These are phyloP conservation scores for Hofmannophila pseudospretella DNA, from an alignment of 2,888 invertebrate species.

Conservation along the genomic window DNA sequence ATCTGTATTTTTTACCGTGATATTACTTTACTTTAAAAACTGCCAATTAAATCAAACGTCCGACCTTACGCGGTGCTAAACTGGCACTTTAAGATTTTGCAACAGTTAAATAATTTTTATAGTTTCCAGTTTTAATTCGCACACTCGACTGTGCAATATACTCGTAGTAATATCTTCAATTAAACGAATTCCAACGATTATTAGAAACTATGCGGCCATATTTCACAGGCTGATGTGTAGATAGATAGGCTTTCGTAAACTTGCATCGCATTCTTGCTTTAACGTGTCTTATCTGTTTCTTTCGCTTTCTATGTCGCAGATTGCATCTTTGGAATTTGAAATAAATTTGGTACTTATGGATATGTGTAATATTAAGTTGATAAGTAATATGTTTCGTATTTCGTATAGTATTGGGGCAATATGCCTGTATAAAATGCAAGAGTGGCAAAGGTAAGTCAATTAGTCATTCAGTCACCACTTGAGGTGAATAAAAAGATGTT, in stretches of 20 bases:
- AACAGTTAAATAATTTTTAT: no score
- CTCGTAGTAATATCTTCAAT: not conserved
- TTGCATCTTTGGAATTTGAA: constrained; percentile 16
- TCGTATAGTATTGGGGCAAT: constrained; percentile 38
- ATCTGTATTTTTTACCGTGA: no score
- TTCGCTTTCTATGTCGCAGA: constrained; percentile 9
- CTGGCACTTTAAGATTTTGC: no score
- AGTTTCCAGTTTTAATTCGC: not conserved
- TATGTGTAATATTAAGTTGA: no score
- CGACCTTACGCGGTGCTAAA: no score
- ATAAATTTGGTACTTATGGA: constrained; percentile 1
- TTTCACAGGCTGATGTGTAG: constrained; percentile 7
- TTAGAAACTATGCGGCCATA: constrained; percentile 1
- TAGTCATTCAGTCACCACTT: constrained; percentile 35
- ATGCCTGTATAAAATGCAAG: constrained; percentile 45
- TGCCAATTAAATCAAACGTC: no score
- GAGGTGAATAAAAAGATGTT: constrained; percentile 38
- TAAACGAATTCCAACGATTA: not conserved
- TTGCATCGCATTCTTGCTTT: constrained; percentile 10
- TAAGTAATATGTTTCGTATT: constrained; percentile 32
- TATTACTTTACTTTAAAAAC: no score
- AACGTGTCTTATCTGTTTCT: constrained; percentile 10
- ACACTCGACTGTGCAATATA: not conserved
- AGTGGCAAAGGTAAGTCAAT: constrained; percentile 21
- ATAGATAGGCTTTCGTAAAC: constrained; percentile 10